phyloP scores from a whole-genome alignment of 2,113 vertebrate species.

The Pantherophis guttatus region DNA sequence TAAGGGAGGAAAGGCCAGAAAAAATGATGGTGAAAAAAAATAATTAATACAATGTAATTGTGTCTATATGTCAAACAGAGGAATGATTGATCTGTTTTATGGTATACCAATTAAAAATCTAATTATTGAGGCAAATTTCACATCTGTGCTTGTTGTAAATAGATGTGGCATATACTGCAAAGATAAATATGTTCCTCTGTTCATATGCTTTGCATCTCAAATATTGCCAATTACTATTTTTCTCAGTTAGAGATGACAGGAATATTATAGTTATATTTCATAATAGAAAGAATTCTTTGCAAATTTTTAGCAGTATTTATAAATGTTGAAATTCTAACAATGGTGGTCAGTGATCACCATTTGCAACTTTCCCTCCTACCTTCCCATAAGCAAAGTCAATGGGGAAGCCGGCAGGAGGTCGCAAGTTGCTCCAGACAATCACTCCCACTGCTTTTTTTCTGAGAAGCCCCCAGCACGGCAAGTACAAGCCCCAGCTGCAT shows the following conservation, averaged over 20 bases:
- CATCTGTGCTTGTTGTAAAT: constrained; percentile 68
- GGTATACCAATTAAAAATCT: constrained; percentile 72
- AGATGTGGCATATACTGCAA: constrained; percentile 50
- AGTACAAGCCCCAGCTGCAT: neutral
- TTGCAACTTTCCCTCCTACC: neutral
- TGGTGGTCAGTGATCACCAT: neutral
- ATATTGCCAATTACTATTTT: constrained; percentile 46
- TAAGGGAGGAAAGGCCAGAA: neutral
- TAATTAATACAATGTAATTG: constrained; percentile 41
- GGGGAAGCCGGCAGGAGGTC: neutral
- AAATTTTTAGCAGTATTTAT: constrained; percentile 17
- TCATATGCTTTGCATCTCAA: constrained; percentile 58
- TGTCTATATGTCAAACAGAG: constrained; percentile 51
- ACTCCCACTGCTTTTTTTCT: neutral
- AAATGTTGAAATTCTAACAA: constrained; percentile 6
- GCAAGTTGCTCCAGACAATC: neutral
- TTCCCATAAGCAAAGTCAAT: neutral
- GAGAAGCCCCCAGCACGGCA: neutral
- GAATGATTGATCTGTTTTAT: constrained; percentile 61
- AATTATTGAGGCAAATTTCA: constrained; percentile 72
- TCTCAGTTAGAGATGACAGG: constrained; percentile 41
- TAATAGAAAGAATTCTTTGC: constrained; percentile 4
- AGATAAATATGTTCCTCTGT: constrained; percentile 54
- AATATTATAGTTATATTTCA: constrained; percentile 33
- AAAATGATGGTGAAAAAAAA: constrained; percentile 24